Evolutionary conservation across 2,797 vertebrate species (phyloP).

Genomic region (Oceanodroma leucorhoa): DNA sequence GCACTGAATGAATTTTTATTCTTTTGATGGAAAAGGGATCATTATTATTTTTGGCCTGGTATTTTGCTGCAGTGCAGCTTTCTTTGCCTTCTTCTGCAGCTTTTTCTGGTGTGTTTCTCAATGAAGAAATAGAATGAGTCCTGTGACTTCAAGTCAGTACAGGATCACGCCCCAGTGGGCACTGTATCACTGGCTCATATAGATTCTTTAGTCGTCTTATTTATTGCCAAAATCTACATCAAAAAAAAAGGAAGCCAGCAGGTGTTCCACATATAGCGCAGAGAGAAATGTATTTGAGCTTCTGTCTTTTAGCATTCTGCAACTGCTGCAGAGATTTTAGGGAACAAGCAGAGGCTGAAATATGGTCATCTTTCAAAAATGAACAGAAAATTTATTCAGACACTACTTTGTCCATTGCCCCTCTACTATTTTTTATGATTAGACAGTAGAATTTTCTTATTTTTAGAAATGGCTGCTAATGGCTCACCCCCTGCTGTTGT

Average conservation of each 20-base stretch:
- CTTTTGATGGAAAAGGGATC: background rate
- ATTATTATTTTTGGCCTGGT: background rate
- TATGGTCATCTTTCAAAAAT: background rate
- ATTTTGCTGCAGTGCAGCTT: constrained; percentile 21
- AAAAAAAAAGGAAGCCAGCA: background rate
- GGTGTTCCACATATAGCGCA: background rate
- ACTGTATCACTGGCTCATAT: background rate
- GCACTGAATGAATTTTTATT: background rate
- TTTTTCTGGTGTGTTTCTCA: background rate
- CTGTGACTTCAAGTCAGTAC: background rate
- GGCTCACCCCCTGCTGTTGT: background rate
- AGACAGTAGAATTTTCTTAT: background rate
- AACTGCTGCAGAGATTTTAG: background rate
- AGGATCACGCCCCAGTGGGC: background rate
- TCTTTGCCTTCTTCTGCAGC: background rate
- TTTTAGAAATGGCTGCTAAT: background rate
- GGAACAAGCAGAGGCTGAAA: background rate
- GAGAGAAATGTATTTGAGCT: background rate
- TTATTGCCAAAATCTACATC: background rate
- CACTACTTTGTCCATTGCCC: background rate
- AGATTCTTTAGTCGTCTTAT: background rate
- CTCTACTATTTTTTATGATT: background rate
- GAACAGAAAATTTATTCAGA: background rate
- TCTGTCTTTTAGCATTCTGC: background rate
- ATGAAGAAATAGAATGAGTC: background rate